phyloP scores from a whole-genome alignment of 2,797 vertebrate genomes.

The Tadarida brasiliensis region DNA sequence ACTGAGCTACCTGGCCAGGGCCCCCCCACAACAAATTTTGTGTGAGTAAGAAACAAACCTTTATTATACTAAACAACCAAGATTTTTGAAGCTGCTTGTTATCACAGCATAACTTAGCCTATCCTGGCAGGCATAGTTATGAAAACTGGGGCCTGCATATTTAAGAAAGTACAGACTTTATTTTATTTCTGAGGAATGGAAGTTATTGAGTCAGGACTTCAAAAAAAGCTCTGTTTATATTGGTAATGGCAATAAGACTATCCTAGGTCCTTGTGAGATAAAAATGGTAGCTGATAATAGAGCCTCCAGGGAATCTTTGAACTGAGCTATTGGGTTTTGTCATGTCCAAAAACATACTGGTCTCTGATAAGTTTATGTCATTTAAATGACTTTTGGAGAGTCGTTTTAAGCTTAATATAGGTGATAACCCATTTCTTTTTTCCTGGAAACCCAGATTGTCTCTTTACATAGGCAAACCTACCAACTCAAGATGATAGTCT shows the following conservation, averaged over 20 bases:
- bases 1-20: background rate
- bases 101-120: background rate
- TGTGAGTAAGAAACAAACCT: conserved; percentile 45
- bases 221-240: background rate
- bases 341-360: background rate
- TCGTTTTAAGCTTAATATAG: background rate
- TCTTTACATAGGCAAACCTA: conserved; percentile 26
- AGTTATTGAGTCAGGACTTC: conserved; percentile 3
- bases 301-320: conserved; percentile 41
- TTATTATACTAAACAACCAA: conserved; percentile 28
- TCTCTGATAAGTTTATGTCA: conserved; percentile 29
- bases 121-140: background rate
- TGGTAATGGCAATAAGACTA: background rate
- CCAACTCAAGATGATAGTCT: conserved; percentile 5
- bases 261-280: conserved; percentile 31
- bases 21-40: background rate
- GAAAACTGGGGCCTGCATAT: background rate
- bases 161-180: conserved; percentile 17
- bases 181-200: conserved; percentile 24
- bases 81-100: conserved; percentile 28
- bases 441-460: conserved; percentile 7
- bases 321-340: conserved; percentile 5
- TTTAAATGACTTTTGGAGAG: conserved; percentile 42
- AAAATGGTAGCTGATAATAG: conserved; percentile 39
- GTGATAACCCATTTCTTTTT: conserved; percentile 35